Evolutionary conservation across 2,888 invertebrate genomes (phyloP), one percentile per base, ranked within the genome.

Genomic region (Eutolmus rufibarbis): DNA sequence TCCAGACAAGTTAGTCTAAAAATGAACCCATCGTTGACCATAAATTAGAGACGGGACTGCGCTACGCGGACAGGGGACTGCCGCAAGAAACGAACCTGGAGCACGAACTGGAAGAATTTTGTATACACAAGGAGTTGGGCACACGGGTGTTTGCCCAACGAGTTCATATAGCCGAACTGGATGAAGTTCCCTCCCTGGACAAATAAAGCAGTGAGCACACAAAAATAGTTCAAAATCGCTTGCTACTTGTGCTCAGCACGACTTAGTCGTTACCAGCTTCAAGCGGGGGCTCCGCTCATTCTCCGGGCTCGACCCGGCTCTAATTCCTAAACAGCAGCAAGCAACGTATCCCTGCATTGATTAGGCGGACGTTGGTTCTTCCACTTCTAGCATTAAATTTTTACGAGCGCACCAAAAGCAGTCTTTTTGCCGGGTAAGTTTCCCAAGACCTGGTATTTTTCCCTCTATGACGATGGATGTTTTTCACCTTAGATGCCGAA

Each of bases 1-100:
- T 1, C 66, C 79, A 79, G 79, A 51, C 51, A 23, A 79, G 23
- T 79, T 79, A 51, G 79, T 46, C 79, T 79, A 79, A 79, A 79
- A 79, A 79, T 79, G 79, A 46, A 51, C 51, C 46, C 31, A 51
- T 56, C 51, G 51, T 79, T 79, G 79, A 56, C 79, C 51, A 51
- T 79, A 79, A 79, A 79, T 79, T 79, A 79, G 51, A 31, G 51
- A 28, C 12, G 28, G 28, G 19, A 23, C 28, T 66, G 28, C 28
- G 66, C 66, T 66, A 12, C 66, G 66, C 66, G 66, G 28, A 14
- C 28, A 12, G 23, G 66, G 19, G 12, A 12, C 23, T 66, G 12
- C 12, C 66, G 14, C 28, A 66, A 66, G 66, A 66, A 66, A 66
- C 28, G 28, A 12, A 66, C 66, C 2, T 66, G 19, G 66, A 66